Evolutionary conservation across 2,888 invertebrate species (phyloP).

Genomic region (Embidobia sp.): DNA sequence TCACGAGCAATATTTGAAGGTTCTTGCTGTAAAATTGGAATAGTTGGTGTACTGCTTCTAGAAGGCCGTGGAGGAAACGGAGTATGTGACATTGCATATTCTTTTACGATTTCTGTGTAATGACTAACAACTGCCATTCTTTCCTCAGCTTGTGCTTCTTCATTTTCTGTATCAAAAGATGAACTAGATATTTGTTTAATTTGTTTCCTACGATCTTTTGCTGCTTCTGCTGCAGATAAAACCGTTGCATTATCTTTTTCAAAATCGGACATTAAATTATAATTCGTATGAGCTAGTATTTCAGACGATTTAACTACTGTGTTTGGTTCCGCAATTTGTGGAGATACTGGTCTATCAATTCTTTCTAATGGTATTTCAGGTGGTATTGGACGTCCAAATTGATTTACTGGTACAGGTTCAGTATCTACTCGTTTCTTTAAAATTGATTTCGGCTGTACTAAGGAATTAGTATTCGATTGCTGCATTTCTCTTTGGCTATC

Average conservation of each 20-base stretch:
- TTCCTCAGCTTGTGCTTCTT: slow-evolving; percentile 75
- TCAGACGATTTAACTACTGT: slow-evolving; percentile 54
- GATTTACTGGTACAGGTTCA: slow-evolving; percentile 72
- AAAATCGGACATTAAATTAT: slow-evolving; percentile 71
- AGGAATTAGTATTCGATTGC: slow-evolving; percentile 37
- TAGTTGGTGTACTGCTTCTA: slow-evolving; percentile 39
- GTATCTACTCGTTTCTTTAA: slow-evolving; percentile 84
- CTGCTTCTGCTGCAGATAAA: slow-evolving; percentile 78
- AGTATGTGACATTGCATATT: slow-evolving; percentile 82
- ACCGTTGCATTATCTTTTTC: slow-evolving; percentile 78
- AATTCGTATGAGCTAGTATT: slow-evolving; percentile 23
- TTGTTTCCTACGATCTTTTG: slow-evolving; percentile 76
- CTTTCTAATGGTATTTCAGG: slow-evolving; percentile 76
- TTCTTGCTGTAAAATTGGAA: slow-evolving; percentile 1
- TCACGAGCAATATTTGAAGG: not conserved
- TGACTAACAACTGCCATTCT: slow-evolving; percentile 86
- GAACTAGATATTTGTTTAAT: slow-evolving; percentile 71
- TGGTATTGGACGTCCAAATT: slow-evolving; percentile 75
- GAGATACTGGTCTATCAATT: not conserved
- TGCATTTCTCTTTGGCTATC: no score
- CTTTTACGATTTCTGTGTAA: slow-evolving; percentile 90
- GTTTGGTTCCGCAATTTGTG: slow-evolving; percentile 62
- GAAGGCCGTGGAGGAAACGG: slow-evolving; percentile 59
- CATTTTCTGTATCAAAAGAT: slow-evolving; percentile 73
- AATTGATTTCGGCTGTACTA: slow-evolving; percentile 90